These are phyloP conservation scores for Platycercus adscitus DNA, from an alignment of 2,113 vertebrate genomes.

Conservation along the genomic window DNA sequence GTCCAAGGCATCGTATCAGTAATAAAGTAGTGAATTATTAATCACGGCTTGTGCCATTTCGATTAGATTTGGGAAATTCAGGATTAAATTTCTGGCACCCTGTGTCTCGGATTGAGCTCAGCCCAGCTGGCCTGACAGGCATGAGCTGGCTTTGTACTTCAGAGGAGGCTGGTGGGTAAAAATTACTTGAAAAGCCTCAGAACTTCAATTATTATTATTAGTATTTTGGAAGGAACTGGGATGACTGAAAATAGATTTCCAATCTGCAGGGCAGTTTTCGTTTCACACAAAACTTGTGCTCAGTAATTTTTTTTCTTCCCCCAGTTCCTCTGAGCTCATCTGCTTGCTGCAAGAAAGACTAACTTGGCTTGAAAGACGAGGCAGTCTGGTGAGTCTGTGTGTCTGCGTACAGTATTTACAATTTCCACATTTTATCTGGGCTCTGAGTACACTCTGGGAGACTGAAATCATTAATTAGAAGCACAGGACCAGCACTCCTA, in stretches of 20 bases:
- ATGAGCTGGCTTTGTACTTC: constrained; percentile 62
- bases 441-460: constrained; percentile 22
- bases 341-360: constrained; percentile 51
- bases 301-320: constrained; percentile 3
- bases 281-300: constrained; percentile 46
- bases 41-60: constrained; percentile 69
- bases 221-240: constrained; percentile 55
- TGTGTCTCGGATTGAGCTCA: constrained; percentile 64
- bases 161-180: constrained; percentile 60
- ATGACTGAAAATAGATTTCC: constrained; percentile 62
- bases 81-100: constrained; percentile 77
- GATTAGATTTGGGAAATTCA: constrained; percentile 77
- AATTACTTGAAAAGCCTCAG: constrained; percentile 57
- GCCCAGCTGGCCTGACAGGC: constrained; percentile 70
- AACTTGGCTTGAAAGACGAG: constrained; percentile 19
- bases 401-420: constrained; percentile 56
- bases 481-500: not conserved
- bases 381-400: constrained; percentile 20
- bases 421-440: constrained; percentile 38
- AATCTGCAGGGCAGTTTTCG: constrained; percentile 55
- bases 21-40: constrained; percentile 80
- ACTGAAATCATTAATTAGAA: constrained; percentile 50
- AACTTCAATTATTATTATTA: constrained; percentile 59
- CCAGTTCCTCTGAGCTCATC: constrained; percentile 24
- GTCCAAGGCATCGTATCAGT: constrained; percentile 74